Percentiles rank a stretch among this genome's conserved stretches.
These are phyloP conservation scores for Plagodis pulveraria DNA, from an alignment of 2,888 invertebrate genomes.

Conservation along the genomic window DNA sequence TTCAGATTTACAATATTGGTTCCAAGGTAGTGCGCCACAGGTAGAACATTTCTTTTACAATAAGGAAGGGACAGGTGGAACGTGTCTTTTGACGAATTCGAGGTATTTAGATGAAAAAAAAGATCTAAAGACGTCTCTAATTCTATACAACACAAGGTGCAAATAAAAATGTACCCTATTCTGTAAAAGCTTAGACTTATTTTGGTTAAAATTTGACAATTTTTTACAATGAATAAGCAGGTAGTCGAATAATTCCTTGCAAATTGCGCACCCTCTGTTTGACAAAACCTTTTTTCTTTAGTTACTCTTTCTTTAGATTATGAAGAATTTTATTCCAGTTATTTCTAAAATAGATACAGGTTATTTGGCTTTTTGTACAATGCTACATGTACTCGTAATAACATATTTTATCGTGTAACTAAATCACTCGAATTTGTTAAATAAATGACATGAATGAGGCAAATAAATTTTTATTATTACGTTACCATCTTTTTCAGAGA, in stretches of 20 bases:
- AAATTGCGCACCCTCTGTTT: constrained; percentile 11
- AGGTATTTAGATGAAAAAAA: constrained; percentile 31
- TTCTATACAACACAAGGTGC: not conserved
- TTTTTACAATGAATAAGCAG: constrained; percentile 14
- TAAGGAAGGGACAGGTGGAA: constrained; percentile 32
- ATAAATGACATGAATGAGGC: no score
- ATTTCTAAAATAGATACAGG: no score
- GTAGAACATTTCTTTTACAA: constrained; percentile 29
- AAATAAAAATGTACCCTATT: constrained; percentile 6
- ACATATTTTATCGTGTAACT: no score
- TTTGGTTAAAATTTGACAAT: not conserved
- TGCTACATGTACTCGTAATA: no score
- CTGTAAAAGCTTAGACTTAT: not conserved
- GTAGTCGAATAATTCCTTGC: constrained; percentile 9
- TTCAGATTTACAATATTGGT: constrained; percentile 14
- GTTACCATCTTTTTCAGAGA: no score
- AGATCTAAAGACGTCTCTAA: constrained; percentile 5
- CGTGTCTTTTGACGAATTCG: constrained; percentile 34
- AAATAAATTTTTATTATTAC: no score
- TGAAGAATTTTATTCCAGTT: not conserved
- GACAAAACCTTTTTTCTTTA: constrained; percentile 2
- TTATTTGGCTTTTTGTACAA: no score
- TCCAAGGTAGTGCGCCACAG: constrained; percentile 29
- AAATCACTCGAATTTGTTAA: no score
- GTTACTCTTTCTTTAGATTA: not conserved